Percentiles rank a stretch among this genome's conserved stretches.
Conservation (phyloP, 2,797 vertebrate genomes). For the Chaenodraco wilsoni region DNA sequence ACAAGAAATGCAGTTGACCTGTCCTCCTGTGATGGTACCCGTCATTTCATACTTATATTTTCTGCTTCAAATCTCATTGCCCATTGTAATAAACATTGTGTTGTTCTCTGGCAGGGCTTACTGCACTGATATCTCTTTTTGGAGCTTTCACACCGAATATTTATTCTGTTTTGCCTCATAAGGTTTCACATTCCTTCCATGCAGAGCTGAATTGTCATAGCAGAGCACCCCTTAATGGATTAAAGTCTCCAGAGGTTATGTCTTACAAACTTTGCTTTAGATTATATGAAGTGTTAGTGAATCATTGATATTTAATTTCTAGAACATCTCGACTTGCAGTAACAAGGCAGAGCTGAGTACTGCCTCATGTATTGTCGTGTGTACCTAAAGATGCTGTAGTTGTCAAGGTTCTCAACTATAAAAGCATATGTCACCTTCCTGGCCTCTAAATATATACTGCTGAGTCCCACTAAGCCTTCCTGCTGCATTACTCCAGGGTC, state of each 20-base stretch:
- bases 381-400: not conserved
- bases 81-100: conserved; percentile 6
- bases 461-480: not conserved
- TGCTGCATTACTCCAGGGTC: not conserved
- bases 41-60: conserved; percentile 3
- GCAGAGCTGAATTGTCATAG: conserved; percentile 6
- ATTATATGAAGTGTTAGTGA: conserved; percentile 12
- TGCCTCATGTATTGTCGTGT: not conserved
- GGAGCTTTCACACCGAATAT: conserved; percentile 7
- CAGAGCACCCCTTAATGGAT: not conserved
- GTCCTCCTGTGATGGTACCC: not conserved
- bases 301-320: conserved; percentile 11
- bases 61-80: not conserved
- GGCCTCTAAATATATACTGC: not conserved
- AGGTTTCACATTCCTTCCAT: conserved; percentile 9
- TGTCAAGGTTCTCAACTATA: too few relatives aligned
- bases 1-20: conserved; percentile 1
- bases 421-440: too few relatives aligned
- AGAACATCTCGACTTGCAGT: conserved; percentile 16
- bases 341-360: not conserved
- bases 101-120: conserved; percentile 1
- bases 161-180: conserved; percentile 12
- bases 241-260: conserved; percentile 20
- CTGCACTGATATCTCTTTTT: not conserved
- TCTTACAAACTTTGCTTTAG: conserved; percentile 11